Conservation (phyloP, 2,888 invertebrate species). For the Cephalotes varians region DNA sequence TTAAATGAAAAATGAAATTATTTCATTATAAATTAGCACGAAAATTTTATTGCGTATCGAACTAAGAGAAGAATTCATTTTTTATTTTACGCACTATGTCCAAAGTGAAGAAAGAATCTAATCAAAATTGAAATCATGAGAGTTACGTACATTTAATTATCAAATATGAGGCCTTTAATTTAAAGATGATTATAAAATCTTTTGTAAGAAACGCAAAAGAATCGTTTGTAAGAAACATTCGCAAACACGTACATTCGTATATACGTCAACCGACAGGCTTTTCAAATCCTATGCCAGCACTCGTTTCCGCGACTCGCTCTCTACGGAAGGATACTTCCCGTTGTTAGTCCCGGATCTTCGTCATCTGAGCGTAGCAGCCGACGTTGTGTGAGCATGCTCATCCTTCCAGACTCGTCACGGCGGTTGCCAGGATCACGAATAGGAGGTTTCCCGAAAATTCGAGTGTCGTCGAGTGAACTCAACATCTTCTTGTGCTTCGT, state of each 20-base stretch:
- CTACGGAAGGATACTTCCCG: slow-evolving; percentile 29
- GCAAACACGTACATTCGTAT: not conserved
- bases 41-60: not conserved
- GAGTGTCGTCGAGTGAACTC: slow-evolving; percentile 44
- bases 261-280: not conserved
- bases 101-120: not conserved
- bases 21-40: not conserved
- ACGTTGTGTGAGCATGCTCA: slow-evolving; percentile 35
- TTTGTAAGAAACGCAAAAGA: too few species aligned
- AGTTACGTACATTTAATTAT: not conserved
- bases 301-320: slow-evolving; percentile 36
- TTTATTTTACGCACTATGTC: not conserved
- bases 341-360: slow-evolving; percentile 40
- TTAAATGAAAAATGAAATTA: not conserved
- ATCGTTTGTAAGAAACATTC: not conserved
- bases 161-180: not conserved
- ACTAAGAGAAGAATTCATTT: not conserved
- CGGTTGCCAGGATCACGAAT: slow-evolving; percentile 50
- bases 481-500: slow-evolving; percentile 35
- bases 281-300: slow-evolving; percentile 6
- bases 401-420: slow-evolving; percentile 36
- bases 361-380: slow-evolving; percentile 12
- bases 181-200: not conserved
- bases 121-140: not conserved
- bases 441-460: slow-evolving; percentile 41